Conservation (phyloP, 2,888 invertebrate species). For the Caenorhabditis sp. region DNA sequence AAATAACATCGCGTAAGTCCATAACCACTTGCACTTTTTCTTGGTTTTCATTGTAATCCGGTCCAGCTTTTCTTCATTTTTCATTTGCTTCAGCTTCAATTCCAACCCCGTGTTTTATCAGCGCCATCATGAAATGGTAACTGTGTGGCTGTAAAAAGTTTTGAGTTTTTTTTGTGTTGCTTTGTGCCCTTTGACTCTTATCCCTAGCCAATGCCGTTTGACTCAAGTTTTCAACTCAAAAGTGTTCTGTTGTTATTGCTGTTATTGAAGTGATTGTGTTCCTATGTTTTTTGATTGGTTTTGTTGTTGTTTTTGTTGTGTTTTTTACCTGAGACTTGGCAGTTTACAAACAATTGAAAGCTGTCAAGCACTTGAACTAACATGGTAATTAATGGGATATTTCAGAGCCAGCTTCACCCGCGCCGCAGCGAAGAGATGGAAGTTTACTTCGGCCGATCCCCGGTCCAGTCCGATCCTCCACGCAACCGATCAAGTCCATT, state of each 20-base stretch:
- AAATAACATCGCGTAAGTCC: conserved; percentile 64
- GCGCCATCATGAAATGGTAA: conserved; percentile 64
- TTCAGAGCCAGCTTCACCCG: conserved; percentile 63
- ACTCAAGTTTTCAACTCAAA: too few relatives aligned
- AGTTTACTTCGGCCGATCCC: conserved; percentile 64
- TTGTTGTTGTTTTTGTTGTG: conserved; percentile 30
- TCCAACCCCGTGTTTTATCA: conserved; percentile 59
- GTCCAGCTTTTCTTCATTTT: conserved; percentile 22
- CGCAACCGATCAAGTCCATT: conserved; percentile 60
- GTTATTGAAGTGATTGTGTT: conserved; percentile 24
- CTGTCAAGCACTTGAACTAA: conserved; percentile 21
- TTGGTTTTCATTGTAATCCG: conserved; percentile 1
- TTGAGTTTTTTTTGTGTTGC: conserved; percentile 45
- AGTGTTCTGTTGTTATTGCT: conserved; percentile 16
- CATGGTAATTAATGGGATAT: conserved; percentile 15
- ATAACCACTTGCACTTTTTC: conserved; percentile 20
- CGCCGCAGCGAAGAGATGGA: conserved; percentile 70
- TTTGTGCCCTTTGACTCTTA: conserved; percentile 26
- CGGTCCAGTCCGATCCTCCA: conserved; percentile 57
- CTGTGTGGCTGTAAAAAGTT: conserved; percentile 34
- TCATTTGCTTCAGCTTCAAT: conserved; percentile 63
- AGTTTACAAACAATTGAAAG: background rate
- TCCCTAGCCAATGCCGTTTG: conserved; percentile 5
- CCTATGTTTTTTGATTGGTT: conserved; percentile 39
- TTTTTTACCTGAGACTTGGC: conserved; percentile 14